Conservation (phyloP, 1,140 invertebrate species). For the Ruditapes philippinarum region DNA sequence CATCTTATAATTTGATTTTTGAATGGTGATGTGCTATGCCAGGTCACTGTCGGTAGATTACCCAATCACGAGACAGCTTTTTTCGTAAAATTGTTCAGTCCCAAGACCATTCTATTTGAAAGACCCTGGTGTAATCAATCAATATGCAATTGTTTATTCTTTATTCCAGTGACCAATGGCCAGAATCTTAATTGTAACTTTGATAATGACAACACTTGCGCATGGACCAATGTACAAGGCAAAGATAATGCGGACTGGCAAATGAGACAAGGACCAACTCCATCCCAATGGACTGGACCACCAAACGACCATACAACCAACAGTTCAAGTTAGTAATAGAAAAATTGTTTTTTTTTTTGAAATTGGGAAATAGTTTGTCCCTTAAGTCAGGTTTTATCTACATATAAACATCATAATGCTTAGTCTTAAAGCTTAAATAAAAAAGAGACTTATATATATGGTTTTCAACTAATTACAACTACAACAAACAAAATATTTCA, state of each 20-base stretch:
- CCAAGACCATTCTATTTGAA: too few species aligned
- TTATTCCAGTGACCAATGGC: conserved; percentile 52
- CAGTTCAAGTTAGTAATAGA: conserved; percentile 28
- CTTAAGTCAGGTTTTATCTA: too few species aligned
- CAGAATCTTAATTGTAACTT: conserved; percentile 70
- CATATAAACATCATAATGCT: too few species aligned
- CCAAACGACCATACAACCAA: conserved; percentile 70
- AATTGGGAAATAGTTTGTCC: not conserved
- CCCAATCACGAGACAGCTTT: not conserved
- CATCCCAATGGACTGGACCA: conserved; percentile 68
- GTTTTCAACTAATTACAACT: too few species aligned
- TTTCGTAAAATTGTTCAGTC: too few species aligned
- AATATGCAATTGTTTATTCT: not conserved
- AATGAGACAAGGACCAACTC: conserved; percentile 54
- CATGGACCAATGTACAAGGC: conserved; percentile 57
- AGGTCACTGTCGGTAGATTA: not conserved
- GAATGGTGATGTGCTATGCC: too few species aligned
- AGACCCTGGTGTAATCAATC: not conserved
- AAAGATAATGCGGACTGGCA: conserved; percentile 70
- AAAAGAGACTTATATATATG: too few species aligned
- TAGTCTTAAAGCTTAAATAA: too few species aligned
- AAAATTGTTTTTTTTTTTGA: not conserved
- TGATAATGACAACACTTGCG: conserved; percentile 68
- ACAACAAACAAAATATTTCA: too few species aligned
- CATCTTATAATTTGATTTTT: too few species aligned